These are phyloP conservation scores for Aphelinus atriplicis DNA, from an alignment of 1,140 invertebrate species.

Conservation along the genomic window DNA sequence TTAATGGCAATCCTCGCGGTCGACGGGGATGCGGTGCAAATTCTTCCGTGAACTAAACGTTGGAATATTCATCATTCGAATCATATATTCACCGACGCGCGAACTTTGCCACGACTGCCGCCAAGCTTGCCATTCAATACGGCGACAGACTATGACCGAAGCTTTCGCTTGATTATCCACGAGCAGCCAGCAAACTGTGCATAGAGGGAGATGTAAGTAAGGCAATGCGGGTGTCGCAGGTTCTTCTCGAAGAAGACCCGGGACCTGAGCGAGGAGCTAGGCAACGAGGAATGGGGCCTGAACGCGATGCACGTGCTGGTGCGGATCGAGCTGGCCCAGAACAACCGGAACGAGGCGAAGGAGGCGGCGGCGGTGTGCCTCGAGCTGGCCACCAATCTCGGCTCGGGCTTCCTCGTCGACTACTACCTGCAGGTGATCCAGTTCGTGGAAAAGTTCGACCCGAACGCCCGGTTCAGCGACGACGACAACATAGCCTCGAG, in stretches of 20 bases:
- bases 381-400: conserved; percentile 45
- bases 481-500: conserved; percentile 46
- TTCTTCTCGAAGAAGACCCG: conserved; percentile 54
- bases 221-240: conserved; percentile 24
- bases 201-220: too few species aligned
- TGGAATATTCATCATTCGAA: too few species aligned
- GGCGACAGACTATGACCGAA: too few species aligned
- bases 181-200: too few species aligned
- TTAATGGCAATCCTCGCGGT: too few species aligned
- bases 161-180: too few species aligned
- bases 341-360: conserved; percentile 54
- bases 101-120: too few species aligned
- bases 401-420: conserved; percentile 49
- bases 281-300: conserved; percentile 47
- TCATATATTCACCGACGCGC: too few species aligned
- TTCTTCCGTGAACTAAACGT: too few species aligned
- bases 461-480: conserved; percentile 40
- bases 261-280: conserved; percentile 40
- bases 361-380: conserved; percentile 48
- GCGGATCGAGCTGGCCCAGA: conserved; percentile 52
- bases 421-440: conserved; percentile 49
- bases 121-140: too few species aligned
- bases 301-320: conserved; percentile 53
- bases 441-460: conserved; percentile 47
- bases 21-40: too few species aligned